Evolutionary conservation across 2,113 vertebrate species (phyloP).

Genomic region (Ptilorrhoa leucosticta): DNA sequence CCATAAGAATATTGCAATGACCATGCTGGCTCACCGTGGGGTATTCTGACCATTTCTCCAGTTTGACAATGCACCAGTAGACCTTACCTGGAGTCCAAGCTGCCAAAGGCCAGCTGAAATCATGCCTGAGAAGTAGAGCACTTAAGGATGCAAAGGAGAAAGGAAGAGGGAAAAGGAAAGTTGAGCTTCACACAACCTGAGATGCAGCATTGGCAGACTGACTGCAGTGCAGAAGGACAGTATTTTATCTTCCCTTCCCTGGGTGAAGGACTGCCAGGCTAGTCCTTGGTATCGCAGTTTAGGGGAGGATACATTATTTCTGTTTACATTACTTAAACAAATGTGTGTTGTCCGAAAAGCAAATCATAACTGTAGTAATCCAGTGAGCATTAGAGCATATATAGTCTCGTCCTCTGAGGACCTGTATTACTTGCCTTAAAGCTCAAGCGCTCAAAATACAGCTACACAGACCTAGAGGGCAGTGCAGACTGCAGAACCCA

Average conservation of each 20-base stretch:
- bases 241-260: neutral
- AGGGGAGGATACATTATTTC: neutral
- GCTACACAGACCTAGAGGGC: neutral
- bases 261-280: neutral
- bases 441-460: neutral
- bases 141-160: neutral
- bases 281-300: neutral
- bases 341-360: neutral
- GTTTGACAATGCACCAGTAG: neutral
- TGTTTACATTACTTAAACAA: neutral
- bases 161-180: neutral
- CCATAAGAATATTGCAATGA: neutral
- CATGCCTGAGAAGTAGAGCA: neutral
- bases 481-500: neutral
- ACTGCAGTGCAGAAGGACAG: neutral
- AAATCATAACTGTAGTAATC: neutral
- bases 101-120: neutral
- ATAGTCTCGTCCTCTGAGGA: neutral
- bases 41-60: neutral
- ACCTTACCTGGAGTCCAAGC: neutral
- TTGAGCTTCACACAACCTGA: neutral
- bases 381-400: neutral
- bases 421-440: neutral
- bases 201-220: neutral
- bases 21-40: neutral